Conservation (phyloP, 2,113 vertebrate species). For the Corvus cornix region DNA sequence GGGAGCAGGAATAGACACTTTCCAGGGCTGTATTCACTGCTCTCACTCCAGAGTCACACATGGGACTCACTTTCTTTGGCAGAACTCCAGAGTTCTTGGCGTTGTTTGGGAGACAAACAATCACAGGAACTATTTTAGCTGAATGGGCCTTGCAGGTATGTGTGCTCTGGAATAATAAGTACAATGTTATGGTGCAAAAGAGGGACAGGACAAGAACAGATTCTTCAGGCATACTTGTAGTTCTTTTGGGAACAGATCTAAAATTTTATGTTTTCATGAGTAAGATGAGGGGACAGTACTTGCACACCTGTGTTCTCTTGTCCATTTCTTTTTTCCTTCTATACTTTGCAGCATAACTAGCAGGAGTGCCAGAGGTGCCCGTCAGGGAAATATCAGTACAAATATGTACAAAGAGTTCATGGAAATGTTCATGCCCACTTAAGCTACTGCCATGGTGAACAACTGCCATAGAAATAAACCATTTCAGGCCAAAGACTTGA, state of each 20-base stretch:
- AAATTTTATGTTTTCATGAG: not conserved
- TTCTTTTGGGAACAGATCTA: not conserved
- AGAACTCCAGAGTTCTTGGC: not conserved
- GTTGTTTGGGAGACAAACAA: not conserved
- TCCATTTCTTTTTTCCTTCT: not conserved
- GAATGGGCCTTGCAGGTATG: not conserved
- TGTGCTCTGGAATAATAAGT: not conserved
- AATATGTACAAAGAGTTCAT: not conserved
- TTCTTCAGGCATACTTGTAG: not conserved
- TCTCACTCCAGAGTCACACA: not conserved
- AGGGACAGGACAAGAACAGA: not conserved
- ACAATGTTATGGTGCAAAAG: not conserved
- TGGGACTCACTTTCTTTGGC: not conserved
- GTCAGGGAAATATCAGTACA: not conserved
- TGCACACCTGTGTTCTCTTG: not conserved
- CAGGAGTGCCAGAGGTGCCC: not conserved
- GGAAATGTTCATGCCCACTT: not conserved
- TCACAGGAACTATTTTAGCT: not conserved
- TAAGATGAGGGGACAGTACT: not conserved
- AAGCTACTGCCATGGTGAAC: not conserved
- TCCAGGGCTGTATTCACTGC: not conserved
- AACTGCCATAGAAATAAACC: not conserved
- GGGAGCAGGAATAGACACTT: not conserved
- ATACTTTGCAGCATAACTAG: not conserved
- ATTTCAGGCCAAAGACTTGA: rapidly evolving